Evolutionary conservation across 2,888 invertebrate genomes (phyloP), one percentile per base, ranked within the genome.

Genomic region (Catocala fraxini): DNA sequence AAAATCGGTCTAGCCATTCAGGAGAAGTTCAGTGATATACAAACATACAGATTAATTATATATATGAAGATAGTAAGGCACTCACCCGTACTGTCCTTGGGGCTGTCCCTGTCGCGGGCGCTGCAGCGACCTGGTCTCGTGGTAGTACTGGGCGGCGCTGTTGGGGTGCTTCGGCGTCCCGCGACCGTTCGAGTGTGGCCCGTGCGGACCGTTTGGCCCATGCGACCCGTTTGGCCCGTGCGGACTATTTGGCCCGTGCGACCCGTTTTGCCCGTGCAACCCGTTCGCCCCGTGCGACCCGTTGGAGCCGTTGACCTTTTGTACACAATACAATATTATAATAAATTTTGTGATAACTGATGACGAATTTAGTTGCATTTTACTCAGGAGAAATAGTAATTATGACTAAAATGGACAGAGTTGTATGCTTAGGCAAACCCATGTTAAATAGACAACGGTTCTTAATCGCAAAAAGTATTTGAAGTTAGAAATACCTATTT

Each of bases 101-200:
- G 41, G 43, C 0, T 43, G 39, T 2, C 11, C 47, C 6, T 55
- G 63, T 0, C 58, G n/a, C 5, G 96, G 95, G 35, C 96, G 82
- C 81, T 96, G 96, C 78, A 96, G 81, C 0, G 96, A 96, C 53
- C 96, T 84, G 0, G 96, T 96, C 70, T 96, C 96, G 45, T 95
- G 95, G 74, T 95, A 95, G 68, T 92, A 92, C 83, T 91, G 90
- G 59, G 91, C 88, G 0, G 88, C 89, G 56, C 88, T 90, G 65
- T 86, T 89, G n/a, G 34, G 55, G 4, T 82, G 81, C 46, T 81
- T 89, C 5, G 68, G 79, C 2, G 73, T 68, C 70, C 65, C 60
- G 0, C 83, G 57, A 9, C 89, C 88, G 6, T 87, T 87, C 5
- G 86, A 82, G 15, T 66, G 75, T 34, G 80, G 25, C 59, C 46